Conservation (phyloP, 2,888 invertebrate species). For the Sminthurinus aureus region DNA sequence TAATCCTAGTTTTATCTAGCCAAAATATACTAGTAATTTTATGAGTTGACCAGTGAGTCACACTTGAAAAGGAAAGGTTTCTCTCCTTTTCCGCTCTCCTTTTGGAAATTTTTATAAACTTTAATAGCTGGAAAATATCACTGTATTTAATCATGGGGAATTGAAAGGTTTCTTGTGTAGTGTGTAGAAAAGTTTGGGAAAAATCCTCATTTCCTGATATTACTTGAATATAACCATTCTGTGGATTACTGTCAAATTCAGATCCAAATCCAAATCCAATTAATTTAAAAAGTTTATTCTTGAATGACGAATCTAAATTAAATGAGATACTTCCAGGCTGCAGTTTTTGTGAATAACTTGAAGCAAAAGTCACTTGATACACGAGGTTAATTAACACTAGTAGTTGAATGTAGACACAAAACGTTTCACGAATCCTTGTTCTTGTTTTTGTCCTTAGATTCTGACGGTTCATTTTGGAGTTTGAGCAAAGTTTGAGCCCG, state of each 20-base stretch:
- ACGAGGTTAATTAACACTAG: no score
- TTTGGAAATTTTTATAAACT: neutral
- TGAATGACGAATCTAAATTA: neutral
- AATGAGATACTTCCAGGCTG: neutral
- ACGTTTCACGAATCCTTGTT: no score
- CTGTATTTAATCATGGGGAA: neutral
- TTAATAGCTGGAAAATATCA: neutral
- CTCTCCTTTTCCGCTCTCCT: no score
- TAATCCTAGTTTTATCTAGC: neutral
- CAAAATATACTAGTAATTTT: neutral
- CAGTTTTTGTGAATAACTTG: neutral
- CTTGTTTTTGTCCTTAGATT: no score
- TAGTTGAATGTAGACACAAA: no score
- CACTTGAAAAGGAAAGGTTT: neutral
- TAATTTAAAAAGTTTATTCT: neutral
- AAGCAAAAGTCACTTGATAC: no score
- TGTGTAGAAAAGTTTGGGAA: neutral
- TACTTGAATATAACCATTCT: constrained; percentile 11
- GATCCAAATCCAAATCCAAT: neutral
- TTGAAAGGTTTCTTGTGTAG: neutral
- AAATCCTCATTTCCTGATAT: neutral
- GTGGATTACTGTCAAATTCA: neutral
- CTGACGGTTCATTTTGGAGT: no score
- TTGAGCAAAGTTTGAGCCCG: no score
- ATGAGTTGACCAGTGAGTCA: neutral